Evolutionary conservation across 2,113 vertebrate species (phyloP).

Genomic region (Odobenus rosmarus): DNA sequence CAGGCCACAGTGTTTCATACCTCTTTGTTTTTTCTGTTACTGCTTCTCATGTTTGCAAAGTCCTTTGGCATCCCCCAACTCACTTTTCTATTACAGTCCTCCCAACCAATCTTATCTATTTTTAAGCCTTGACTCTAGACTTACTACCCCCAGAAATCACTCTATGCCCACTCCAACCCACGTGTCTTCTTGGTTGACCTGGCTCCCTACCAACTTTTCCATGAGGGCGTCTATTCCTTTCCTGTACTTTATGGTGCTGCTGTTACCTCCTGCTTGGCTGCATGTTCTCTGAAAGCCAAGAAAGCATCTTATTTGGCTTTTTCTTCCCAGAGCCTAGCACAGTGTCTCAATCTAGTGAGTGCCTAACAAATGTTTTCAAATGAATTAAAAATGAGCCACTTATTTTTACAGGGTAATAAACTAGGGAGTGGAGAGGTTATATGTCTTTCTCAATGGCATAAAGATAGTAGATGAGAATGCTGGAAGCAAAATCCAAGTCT

Average conservation of each 20-base stretch:
- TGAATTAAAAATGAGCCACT: constrained; percentile 13
- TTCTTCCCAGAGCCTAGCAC: background rate
- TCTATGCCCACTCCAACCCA: background rate
- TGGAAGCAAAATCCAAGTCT: background rate
- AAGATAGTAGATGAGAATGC: background rate
- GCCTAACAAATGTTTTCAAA: background rate
- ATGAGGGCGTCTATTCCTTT: background rate
- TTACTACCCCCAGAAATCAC: background rate
- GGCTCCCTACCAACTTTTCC: background rate
- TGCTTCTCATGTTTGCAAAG: background rate
- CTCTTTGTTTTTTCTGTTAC: background rate
- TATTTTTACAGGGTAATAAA: background rate
- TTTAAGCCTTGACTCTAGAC: background rate
- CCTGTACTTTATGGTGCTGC: background rate
- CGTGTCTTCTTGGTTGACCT: background rate
- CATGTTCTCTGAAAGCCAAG: background rate
- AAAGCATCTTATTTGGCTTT: constrained; percentile 20
- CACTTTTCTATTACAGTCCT: background rate
- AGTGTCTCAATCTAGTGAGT: background rate
- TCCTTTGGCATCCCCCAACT: background rate
- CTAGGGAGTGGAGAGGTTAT: background rate
- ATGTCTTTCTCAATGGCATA: background rate
- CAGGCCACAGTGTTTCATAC: background rate
- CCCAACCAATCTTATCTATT: background rate
- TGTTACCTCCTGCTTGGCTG: background rate